Percentiles rank a stretch among this genome's conserved stretches.
These are phyloP conservation scores for Spicauda simplicius DNA, from an alignment of 2,888 invertebrate genomes.

Conservation along the genomic window DNA sequence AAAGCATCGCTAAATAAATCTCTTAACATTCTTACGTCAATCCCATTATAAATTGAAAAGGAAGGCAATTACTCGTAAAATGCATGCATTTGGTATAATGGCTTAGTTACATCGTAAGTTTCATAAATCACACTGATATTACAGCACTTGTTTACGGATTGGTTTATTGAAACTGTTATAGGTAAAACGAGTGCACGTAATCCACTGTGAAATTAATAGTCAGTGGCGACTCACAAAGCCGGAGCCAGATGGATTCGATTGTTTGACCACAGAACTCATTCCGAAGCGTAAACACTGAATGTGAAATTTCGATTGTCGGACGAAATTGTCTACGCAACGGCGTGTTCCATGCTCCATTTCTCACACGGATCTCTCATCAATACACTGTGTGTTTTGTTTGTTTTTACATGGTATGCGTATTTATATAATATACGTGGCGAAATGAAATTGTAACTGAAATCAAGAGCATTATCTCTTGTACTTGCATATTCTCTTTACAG, in stretches of 20 bases:
- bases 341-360: constrained; percentile 43
- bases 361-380: constrained; percentile 42
- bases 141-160: constrained; percentile 42
- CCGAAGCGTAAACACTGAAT: constrained; percentile 59
- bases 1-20: too few relatives aligned
- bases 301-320: constrained; percentile 66
- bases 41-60: not conserved
- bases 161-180: constrained; percentile 54
- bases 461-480: too few relatives aligned
- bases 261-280: constrained; percentile 82
- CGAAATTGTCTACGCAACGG: constrained; percentile 48
- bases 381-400: constrained; percentile 37
- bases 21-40: too few relatives aligned
- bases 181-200: constrained; percentile 55
- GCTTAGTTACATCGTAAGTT: not conserved
- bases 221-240: constrained; percentile 52
- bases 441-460: too few relatives aligned
- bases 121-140: not conserved
- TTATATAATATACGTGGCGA: not conserved
- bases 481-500: too few relatives aligned
- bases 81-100: not conserved
- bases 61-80: not conserved
- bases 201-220: constrained; percentile 79
- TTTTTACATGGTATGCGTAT: not conserved
- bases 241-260: constrained; percentile 55